Conservation (phyloP, 2,113 vertebrate species). For the Larimichthys crocea region DNA sequence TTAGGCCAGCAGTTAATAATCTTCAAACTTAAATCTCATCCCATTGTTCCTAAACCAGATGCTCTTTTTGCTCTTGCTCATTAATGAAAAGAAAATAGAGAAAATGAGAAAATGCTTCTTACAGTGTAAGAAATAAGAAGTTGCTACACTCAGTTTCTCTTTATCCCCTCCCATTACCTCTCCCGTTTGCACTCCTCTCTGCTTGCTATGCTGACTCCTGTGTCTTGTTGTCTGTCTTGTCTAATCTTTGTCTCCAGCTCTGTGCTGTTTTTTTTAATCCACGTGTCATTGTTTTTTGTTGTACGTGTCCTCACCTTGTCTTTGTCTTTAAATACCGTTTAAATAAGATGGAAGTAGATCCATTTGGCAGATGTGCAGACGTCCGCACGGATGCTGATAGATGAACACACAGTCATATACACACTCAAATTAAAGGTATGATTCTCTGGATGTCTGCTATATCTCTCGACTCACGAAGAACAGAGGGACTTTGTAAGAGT, state of each 20-base stretch:
- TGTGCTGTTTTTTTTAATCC: slow-evolving; percentile 32
- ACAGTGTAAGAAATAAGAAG: slow-evolving; percentile 25
- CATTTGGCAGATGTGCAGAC: slow-evolving; percentile 52
- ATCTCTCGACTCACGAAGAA: slow-evolving; percentile 41
- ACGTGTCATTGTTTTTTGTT: slow-evolving; percentile 52
- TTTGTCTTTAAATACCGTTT: slow-evolving; percentile 63
- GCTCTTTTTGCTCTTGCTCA: slow-evolving; percentile 15
- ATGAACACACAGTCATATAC: slow-evolving; percentile 19
- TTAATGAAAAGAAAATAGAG: slow-evolving; percentile 2
- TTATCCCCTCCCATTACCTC: slow-evolving; percentile 46
- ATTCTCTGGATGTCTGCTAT: slow-evolving; percentile 35
- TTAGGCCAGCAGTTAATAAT: slow-evolving; percentile 11
- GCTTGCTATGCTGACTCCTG: slow-evolving; percentile 60
- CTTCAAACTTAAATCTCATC: slow-evolving; percentile 18
- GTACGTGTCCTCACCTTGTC: slow-evolving; percentile 57
- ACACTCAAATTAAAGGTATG: slow-evolving; percentile 10
- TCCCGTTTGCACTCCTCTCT: slow-evolving; percentile 52
- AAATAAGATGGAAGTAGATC: slow-evolving; percentile 45
- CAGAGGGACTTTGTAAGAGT: slow-evolving; percentile 40
- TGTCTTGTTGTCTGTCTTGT: slow-evolving; percentile 67
- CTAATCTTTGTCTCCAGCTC: slow-evolving; percentile 54
- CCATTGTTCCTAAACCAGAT: not conserved
- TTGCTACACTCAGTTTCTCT: slow-evolving; percentile 7
- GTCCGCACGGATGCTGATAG: slow-evolving; percentile 39
- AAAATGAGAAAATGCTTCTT: slow-evolving; percentile 2